phyloP scores from a whole-genome alignment of 2,113 vertebrate genomes.

The Laterallus jamaicensis region DNA sequence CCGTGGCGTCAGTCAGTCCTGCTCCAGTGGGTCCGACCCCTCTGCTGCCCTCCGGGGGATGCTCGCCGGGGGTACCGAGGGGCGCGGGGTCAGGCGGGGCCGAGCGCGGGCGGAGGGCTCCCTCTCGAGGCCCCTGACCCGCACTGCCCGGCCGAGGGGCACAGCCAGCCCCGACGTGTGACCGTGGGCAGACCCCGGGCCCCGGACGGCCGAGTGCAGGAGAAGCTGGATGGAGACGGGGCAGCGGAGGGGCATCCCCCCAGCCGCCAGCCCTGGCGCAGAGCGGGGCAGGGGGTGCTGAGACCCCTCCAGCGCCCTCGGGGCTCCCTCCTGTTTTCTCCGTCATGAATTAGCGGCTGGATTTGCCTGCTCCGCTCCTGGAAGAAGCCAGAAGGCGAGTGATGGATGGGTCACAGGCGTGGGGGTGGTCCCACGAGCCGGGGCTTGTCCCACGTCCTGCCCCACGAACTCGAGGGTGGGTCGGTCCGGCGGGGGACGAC shows the following conservation, averaged over 20 bases:
- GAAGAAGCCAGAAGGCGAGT: neutral
- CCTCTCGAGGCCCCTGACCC: slow-evolving; percentile 23
- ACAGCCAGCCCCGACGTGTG: neutral
- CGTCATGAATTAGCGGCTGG: neutral
- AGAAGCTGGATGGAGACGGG: accelerated
- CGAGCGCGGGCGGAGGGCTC: neutral
- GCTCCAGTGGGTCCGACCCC: neutral
- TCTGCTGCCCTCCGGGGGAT: accelerated
- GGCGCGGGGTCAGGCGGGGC: neutral
- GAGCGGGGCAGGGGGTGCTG: neutral
- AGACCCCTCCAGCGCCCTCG: neutral
- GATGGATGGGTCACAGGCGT: too few species aligned
- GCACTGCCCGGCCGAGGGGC: neutral
- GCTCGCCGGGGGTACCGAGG: neutral
- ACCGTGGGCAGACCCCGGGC: neutral
- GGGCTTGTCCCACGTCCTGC: neutral
- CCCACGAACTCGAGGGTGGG: accelerated
- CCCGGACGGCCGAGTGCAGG: too few species aligned
- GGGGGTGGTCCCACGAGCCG: neutral
- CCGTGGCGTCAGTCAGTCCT: neutral
- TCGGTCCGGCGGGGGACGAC: neutral
- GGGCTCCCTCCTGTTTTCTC: neutral
- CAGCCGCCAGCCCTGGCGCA: too few species aligned
- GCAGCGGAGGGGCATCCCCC: too few species aligned
- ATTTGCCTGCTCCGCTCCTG: neutral